These are phyloP conservation scores for Thamnophis sirtalis DNA, from an alignment of 2,113 vertebrate genomes.

Conservation along the genomic window DNA sequence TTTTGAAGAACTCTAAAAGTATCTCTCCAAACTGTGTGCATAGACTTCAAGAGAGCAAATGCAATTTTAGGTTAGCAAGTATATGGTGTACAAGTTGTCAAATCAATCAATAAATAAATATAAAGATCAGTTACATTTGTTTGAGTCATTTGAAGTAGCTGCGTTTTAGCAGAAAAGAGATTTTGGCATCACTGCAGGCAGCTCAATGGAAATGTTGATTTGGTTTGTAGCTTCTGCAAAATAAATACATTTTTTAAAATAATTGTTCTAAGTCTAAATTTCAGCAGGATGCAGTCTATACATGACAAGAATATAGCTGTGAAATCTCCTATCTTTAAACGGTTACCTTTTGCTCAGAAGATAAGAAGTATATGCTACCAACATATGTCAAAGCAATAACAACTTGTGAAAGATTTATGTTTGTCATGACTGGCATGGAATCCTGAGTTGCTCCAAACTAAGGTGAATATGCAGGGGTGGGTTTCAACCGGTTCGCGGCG, in stretches of 20 bases:
- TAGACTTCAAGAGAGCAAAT: not conserved
- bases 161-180: not conserved
- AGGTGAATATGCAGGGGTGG: not conserved
- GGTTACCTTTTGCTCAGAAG: not conserved
- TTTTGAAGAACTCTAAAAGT: not conserved
- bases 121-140: not conserved
- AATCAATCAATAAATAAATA: not conserved
- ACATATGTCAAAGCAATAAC: not conserved
- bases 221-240: not conserved
- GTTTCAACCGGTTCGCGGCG: too few relatives aligned
- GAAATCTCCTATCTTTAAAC: not conserved
- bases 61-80: not conserved
- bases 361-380: not conserved
- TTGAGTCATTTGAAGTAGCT: not conserved
- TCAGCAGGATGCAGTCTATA: not conserved
- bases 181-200: not conserved
- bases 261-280: not conserved
- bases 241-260: not conserved
- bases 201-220: not conserved
- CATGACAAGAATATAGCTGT: not conserved
- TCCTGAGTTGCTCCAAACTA: not conserved
- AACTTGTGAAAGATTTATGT: not conserved
- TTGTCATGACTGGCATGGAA: not conserved
- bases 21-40: not conserved
- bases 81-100: not conserved